These are phyloP conservation scores for Stichopus horrens DNA, from an alignment of 53 echinoderm and acorn worm species.

Conservation along the genomic window DNA sequence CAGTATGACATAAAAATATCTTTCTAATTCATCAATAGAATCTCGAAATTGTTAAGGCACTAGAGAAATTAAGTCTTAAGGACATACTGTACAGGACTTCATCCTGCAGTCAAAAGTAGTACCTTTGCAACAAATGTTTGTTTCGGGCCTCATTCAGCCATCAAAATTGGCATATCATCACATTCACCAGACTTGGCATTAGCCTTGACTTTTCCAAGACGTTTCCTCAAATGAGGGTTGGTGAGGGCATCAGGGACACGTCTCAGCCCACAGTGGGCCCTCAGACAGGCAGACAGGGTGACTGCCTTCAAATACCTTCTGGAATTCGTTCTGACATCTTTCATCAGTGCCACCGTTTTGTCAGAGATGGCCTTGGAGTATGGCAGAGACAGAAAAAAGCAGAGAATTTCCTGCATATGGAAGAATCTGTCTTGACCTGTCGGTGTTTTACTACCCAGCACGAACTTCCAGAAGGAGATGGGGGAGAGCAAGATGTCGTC, in stretches of 20 bases:
- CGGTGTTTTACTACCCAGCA: constrained; percentile 22
- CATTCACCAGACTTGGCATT: constrained; percentile 41
- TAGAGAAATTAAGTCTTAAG: too few relatives aligned
- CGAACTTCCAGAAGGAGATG: constrained; percentile 17
- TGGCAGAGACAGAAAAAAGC: constrained; percentile 31
- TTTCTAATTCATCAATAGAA: too few relatives aligned
- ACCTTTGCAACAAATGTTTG: neutral
- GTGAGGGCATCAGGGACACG: constrained; percentile 26
- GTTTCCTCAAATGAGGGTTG: constrained; percentile 28
- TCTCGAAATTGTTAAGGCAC: too few relatives aligned
- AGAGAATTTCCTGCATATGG: neutral
- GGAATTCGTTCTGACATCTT: constrained; percentile 23
- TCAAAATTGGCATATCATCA: constrained; percentile 19
- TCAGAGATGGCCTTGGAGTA: neutral
- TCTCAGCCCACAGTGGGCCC: constrained; percentile 26
- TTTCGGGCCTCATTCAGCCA: neutral
- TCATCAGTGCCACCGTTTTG: constrained; percentile 39
- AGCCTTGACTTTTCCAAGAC: constrained; percentile 16
- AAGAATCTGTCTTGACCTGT: constrained; percentile 18
- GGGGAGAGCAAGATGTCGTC: constrained; percentile 27
- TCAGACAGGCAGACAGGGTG: constrained; percentile 33
- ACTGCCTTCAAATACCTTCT: constrained; percentile 32
- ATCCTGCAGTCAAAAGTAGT: too few relatives aligned
- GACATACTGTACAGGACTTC: too few relatives aligned
- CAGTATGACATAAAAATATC: too few relatives aligned